Evolutionary conservation across 2,113 vertebrate species (phyloP).

Genomic region (Apaloderma vittatum): DNA sequence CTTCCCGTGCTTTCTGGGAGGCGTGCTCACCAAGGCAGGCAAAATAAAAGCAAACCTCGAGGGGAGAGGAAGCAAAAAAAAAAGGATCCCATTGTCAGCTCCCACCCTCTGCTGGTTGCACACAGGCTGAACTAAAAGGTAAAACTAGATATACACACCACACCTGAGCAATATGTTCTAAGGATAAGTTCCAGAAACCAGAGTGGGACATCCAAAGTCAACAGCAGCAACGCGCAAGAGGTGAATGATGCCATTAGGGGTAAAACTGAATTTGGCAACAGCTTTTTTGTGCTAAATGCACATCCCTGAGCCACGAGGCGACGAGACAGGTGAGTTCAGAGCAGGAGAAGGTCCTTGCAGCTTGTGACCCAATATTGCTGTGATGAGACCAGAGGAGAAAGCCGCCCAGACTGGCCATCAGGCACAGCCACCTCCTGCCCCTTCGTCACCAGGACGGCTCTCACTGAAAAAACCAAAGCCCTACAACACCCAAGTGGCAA

Average conservation of each 20-base stretch:
- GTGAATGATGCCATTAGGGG: background rate
- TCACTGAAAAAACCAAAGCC: background rate
- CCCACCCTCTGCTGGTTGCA: background rate
- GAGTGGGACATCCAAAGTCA: background rate
- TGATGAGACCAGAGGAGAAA: background rate
- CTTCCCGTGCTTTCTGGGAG: background rate
- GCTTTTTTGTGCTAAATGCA: background rate
- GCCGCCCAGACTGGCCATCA: background rate
- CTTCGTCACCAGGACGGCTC: background rate
- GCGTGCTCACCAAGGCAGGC: background rate
- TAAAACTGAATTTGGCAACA: background rate
- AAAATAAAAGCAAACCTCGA: background rate
- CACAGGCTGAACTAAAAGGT: background rate
- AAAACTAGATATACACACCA: background rate
- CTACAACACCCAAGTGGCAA: background rate
- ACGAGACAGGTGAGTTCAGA: background rate
- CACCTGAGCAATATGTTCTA: background rate
- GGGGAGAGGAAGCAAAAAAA: background rate
- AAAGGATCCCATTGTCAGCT: background rate
- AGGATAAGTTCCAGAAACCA: background rate
- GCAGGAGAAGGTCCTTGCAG: background rate
- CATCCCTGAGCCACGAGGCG: rapidly evolving
- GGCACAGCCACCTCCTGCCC: background rate
- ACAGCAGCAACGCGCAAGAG: background rate
- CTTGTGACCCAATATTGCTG: background rate